A percentile compares a stretch with the other conserved stretches of the same genome.
phyloP scores from a whole-genome alignment of 2,888 invertebrate species.

The Drosophila nr. perissopoda region DNA sequence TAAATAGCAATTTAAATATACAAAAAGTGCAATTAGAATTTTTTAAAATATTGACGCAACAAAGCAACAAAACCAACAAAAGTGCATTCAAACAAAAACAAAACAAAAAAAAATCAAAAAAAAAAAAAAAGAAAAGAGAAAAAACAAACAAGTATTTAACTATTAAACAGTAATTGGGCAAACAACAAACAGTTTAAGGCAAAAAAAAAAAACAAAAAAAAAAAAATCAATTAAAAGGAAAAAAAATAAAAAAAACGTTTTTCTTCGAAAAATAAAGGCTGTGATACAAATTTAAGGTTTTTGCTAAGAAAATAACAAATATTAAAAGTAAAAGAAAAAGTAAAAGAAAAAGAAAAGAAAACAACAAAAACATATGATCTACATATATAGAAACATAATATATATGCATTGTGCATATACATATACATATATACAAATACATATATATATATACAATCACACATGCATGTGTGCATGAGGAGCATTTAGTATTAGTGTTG shows the following conservation, averaged over 20 bases:
- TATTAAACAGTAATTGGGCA: constrained; percentile 59
- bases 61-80: constrained; percentile 68
- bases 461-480: constrained; percentile 14
- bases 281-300: constrained; percentile 80
- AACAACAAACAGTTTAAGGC: constrained; percentile 42
- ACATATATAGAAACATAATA: constrained; percentile 10
- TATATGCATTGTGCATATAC: constrained; percentile 12
- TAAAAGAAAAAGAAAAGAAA: constrained; percentile 31
- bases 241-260: constrained; percentile 45
- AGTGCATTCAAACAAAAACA: constrained; percentile 68
- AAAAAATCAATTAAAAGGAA: constrained; percentile 35
- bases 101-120: constrained; percentile 45
- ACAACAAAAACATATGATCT: constrained; percentile 27
- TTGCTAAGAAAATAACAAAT: constrained; percentile 50
- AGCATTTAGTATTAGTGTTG: constrained; percentile 57
- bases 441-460: constrained; percentile 12
- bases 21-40: constrained; percentile 79
- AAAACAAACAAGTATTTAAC: constrained; percentile 57
- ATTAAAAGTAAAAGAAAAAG: constrained; percentile 31
- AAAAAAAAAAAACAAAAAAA: constrained; percentile 28
- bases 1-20: constrained; percentile 61
- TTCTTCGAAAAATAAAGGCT: constrained; percentile 79
- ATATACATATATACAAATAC: constrained; percentile 13
- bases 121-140: constrained; percentile 42
- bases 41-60: constrained; percentile 68